A percentile compares a stretch with the other conserved stretches of the same genome.
These are phyloP conservation scores for Nesogale talazaci DNA, from an alignment of 2,113 vertebrate genomes.

Conservation along the genomic window DNA sequence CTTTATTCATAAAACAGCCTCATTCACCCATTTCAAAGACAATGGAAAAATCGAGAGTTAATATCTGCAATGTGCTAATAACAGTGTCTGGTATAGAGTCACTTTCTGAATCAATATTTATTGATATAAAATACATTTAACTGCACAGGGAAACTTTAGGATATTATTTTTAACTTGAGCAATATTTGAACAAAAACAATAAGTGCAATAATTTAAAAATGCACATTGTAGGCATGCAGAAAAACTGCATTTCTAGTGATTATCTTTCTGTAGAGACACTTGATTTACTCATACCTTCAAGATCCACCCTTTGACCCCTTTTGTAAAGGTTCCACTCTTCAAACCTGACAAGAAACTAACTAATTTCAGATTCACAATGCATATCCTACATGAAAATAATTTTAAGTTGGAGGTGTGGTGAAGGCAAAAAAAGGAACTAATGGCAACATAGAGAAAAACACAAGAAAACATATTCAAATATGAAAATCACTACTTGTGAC, in stretches of 20 bases:
- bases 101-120: not conserved
- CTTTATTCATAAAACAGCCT: not conserved
- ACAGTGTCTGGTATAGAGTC: not conserved
- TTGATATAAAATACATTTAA: conserved; percentile 41
- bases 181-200: conserved; percentile 24
- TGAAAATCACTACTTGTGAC: too few relatives aligned
- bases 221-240: not conserved
- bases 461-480: not conserved
- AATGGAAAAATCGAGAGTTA: not conserved
- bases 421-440: not conserved
- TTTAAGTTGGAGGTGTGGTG: not conserved
- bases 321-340: not conserved
- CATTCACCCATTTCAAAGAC: not conserved
- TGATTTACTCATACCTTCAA: not conserved
- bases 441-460: not conserved
- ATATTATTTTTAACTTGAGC: not conserved
- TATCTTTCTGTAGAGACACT: not conserved
- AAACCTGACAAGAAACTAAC: not conserved
- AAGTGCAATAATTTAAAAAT: not conserved
- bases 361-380: not conserved
- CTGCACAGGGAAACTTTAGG: not conserved
- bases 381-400: conserved; percentile 24
- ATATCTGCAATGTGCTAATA: not conserved
- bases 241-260: not conserved
- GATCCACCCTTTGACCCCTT: fast-evolving